Base-by-base conservation (phyloP, 2,888 invertebrate genomes). In the Sphaerophoria taeniata region DNA sequence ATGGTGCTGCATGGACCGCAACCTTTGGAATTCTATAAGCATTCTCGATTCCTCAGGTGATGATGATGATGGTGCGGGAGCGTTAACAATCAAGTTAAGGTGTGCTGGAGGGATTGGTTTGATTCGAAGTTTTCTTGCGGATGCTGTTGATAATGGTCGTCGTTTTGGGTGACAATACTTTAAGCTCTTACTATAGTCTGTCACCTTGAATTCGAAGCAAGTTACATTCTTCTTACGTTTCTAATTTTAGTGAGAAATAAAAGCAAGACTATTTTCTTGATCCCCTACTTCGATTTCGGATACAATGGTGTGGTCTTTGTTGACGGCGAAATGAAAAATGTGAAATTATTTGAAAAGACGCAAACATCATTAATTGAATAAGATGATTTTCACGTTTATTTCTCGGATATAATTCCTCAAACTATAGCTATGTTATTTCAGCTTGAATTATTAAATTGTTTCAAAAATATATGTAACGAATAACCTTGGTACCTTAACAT, bases 291-390 rank as follows among this genome's bases (percentile, higher is more conserved):
- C 24, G 45, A 34, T 14, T 39, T 43, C 9, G 12, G 12, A 9
- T 43, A 43, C 43, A 43, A 43, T 43, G 24, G 5, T 33, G 53
- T 53, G 39, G 56, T 76, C 45, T 60, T 69, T 80, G 76, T 73
- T 73, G 80, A 80, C 80, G 80, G 76, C 72, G 63, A 85, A 81
- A 80, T 80, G 85, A 85, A 85, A 85, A 80, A 85, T 85, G 85
- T 73, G 85, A 80, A 85, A 85, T 85, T 85, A 85, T 85, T 85
- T 81, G 85, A 81, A 75, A 71, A 67, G 84, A 73, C 72, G 24
- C 76, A 70, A 24, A 72, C 80, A 85, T 85, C 80, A 85, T 80
- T 85, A 85, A 85, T 85, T 85, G 80, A 85, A 85, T 80, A 76
- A 85, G 85, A 80, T 85, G 80, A 80, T 76, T 85, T 24, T 24